Conservation (phyloP, 2,888 invertebrate species). For the Podotricha telesiphe region DNA sequence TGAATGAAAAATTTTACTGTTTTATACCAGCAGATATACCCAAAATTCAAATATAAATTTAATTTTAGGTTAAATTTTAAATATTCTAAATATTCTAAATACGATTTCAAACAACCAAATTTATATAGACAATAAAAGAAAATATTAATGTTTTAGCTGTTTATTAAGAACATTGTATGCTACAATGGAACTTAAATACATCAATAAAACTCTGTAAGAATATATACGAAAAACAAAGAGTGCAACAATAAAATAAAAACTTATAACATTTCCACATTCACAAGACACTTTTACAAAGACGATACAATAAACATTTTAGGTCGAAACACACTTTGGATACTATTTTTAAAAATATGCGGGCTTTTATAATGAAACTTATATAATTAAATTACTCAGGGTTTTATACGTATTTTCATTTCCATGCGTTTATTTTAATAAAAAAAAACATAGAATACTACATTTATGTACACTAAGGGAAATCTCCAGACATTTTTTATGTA, state of each 20-base stretch:
- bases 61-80: too few relatives aligned
- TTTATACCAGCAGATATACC: too few relatives aligned
- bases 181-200: slow-evolving; percentile 71
- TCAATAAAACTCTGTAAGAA: slow-evolving; percentile 79
- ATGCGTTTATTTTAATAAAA: background rate
- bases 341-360: background rate
- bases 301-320: slow-evolving; percentile 52
- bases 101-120: background rate
- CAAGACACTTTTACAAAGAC: slow-evolving; percentile 32
- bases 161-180: slow-evolving; percentile 78
- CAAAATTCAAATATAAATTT: too few relatives aligned
- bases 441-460: background rate
- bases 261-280: slow-evolving; percentile 43
- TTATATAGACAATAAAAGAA: slow-evolving; percentile 20
- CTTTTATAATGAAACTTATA: background rate
- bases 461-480: too few relatives aligned
- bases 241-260: slow-evolving; percentile 78
- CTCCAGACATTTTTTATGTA: background rate
- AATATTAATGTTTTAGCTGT: slow-evolving; percentile 64
- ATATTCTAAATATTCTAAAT: too few relatives aligned
- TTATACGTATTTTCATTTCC: background rate
- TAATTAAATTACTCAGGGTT: background rate
- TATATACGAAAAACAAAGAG: slow-evolving; percentile 75
- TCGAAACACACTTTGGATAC: slow-evolving; percentile 25
- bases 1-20: too few relatives aligned